These are phyloP conservation scores for Cathartes aura DNA, from an alignment of 2,113 vertebrate species.

Conservation along the genomic window DNA sequence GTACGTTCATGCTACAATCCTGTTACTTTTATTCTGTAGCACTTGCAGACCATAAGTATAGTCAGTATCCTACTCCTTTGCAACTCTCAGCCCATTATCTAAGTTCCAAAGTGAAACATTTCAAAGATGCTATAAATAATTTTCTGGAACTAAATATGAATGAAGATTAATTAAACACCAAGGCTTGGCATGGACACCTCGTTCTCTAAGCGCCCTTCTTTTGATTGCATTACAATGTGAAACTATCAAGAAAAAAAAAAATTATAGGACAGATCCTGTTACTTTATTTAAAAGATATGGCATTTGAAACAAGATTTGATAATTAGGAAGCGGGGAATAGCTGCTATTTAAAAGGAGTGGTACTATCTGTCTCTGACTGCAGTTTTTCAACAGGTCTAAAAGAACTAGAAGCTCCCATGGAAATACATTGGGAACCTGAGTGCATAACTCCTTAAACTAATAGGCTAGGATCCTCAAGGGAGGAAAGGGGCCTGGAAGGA, in stretches of 20 bases:
- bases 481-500: not conserved
- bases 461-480: not conserved
- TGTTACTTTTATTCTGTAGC: not conserved
- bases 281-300: not conserved
- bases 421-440: not conserved
- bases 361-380: not conserved
- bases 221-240: not conserved
- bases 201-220: not conserved
- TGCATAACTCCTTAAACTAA: not conserved
- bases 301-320: not conserved
- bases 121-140: not conserved
- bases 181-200: not conserved
- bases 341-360: not conserved
- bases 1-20: not conserved
- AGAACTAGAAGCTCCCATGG: not conserved
- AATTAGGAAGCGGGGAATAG: not conserved
- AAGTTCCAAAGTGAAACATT: not conserved
- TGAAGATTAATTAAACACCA: not conserved
- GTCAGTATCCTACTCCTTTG: not conserved
- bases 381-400: not conserved
- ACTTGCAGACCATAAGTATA: not conserved
- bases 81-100: not conserved
- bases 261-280: not conserved
- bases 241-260: not conserved
- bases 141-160: not conserved